Evolutionary conservation across 2,113 vertebrate genomes (phyloP), one percentile per base, ranked within the genome.

Genomic region (Salvator merianae): DNA sequence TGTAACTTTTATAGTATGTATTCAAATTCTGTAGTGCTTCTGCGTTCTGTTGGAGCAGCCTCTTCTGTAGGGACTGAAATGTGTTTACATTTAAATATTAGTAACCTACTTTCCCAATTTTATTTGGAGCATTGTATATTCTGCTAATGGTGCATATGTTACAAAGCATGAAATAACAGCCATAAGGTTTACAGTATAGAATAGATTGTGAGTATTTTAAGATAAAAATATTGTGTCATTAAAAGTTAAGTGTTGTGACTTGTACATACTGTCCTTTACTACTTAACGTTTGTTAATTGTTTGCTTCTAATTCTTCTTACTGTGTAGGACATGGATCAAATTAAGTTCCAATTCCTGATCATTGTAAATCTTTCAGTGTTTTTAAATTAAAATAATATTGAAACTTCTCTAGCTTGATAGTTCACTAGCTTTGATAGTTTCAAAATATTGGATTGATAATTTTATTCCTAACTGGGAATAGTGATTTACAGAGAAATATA

Each of bases 21-120:
- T 73, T 86, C 73, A 83, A 88, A 88, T 89, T 93, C 74, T 83
- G 70, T 89, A 88, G 87, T 65, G 87, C 91, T 90, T 77, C 88
- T 22, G 12, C 86, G 86, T 86, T 36, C 83, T 87, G 6, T 62
- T 91, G 73, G 55, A 30, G n/a, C 0, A 2, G 76, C 28, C 66
- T 16, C 6, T 43, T 73, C 71, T 59, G 5, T 22, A 24, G 7
- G 7, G 32, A 22, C 13, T 79, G n/a, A 32, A 55, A 53, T 20
- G 14, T 65, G 30, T 2, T 69, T 24, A 0, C 0, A 69, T 91
- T 81, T 91, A 92, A 88, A 91, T 84, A 18, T 73, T 73, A 36
- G 36, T 82, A 71, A 83, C 88, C n/a, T n/a, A n/a, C n/a, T n/a
- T n/a, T n/a, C n/a, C n/a, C n/a, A n/a, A n/a, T n/a, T n/a, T n/a